Evolutionary conservation across 2,797 vertebrate genomes (phyloP).

Genomic region (Syndactyla subalaris): DNA sequence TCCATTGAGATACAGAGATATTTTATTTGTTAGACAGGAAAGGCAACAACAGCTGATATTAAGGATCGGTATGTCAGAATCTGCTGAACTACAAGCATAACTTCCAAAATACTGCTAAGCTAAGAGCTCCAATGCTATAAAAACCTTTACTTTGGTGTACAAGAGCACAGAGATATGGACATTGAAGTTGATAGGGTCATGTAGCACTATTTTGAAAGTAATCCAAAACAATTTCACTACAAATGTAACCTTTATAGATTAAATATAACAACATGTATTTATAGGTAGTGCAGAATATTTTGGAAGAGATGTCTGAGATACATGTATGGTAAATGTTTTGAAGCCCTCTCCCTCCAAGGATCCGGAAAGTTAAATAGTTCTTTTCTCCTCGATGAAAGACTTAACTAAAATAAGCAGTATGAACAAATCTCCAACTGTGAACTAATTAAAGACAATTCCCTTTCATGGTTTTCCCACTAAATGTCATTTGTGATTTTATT

Average conservation of each 20-base stretch:
- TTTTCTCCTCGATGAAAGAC: constrained; percentile 78
- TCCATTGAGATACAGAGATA: background rate
- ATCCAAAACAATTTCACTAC: background rate
- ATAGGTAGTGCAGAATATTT: background rate
- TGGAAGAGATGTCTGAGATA: background rate
- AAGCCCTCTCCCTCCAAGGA: constrained; percentile 52
- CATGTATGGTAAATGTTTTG: background rate
- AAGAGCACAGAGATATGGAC: background rate
- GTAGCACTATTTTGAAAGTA: background rate
- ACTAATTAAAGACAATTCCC: constrained; percentile 85
- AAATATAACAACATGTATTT: background rate
- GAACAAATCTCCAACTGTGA: constrained; percentile 84
- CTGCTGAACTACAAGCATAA: background rate
- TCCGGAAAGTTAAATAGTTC: constrained; percentile 77
- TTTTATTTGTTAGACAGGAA: background rate
- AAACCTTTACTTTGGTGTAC: background rate
- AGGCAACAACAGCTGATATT: background rate
- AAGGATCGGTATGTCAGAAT: background rate
- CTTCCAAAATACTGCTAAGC: background rate
- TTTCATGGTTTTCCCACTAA: constrained; percentile 79
- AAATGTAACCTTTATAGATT: background rate
- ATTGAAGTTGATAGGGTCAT: background rate
- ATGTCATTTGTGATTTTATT: constrained; percentile 83
- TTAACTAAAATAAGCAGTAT: constrained; percentile 84
- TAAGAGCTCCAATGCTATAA: background rate